Evolutionary conservation across 2,113 vertebrate species (phyloP).

Genomic region (Indicator maculatus): DNA sequence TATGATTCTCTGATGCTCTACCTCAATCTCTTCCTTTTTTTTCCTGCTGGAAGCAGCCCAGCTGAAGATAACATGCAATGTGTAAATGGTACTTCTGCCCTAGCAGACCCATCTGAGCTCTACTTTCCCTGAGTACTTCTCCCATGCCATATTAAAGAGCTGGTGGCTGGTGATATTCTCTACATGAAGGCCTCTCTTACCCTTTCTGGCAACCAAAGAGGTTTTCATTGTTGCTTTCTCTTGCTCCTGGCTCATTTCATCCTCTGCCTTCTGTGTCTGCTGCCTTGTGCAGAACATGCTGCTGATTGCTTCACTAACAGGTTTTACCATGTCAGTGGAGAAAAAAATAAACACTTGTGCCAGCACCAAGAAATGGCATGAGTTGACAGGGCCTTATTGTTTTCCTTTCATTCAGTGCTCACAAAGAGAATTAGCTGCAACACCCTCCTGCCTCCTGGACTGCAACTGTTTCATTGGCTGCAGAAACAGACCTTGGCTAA

Average conservation of each 20-base stretch:
- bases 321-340: background rate
- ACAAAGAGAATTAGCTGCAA: background rate
- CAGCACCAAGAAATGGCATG: background rate
- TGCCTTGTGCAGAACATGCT: background rate
- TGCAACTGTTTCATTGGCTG: background rate
- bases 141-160: conserved; percentile 28
- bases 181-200: conserved; percentile 22
- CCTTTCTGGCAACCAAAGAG: background rate
- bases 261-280: background rate
- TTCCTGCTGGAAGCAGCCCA: background rate
- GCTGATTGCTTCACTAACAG: background rate
- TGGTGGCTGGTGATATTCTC: background rate
- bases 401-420: background rate
- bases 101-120: background rate
- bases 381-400: background rate
- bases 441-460: background rate
- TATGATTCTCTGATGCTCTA: background rate
- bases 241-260: background rate
- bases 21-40: background rate
- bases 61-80: background rate
- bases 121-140: conserved; percentile 24
- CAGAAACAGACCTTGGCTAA: background rate
- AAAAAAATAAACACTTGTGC: background rate
- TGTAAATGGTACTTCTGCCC: background rate
- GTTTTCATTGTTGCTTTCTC: conserved; percentile 15